Evolutionary conservation across 2,888 invertebrate genomes (phyloP), one percentile per base, ranked within the genome.

Genomic region (Ceraclea dissimilis): DNA sequence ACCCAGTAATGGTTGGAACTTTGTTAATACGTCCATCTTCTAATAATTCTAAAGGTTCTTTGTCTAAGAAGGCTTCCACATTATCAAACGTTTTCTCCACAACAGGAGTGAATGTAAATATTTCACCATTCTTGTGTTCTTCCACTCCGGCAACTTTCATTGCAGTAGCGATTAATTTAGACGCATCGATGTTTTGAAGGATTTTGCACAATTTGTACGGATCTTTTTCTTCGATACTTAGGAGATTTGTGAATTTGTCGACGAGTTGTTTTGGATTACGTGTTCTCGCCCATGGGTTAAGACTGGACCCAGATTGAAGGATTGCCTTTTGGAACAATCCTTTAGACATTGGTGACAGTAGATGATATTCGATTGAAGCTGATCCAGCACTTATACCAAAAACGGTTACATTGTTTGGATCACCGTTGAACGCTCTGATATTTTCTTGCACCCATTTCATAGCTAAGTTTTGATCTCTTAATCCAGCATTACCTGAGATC

Each of bases 1-100:
- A 66, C 0, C 82, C 82, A 61, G 79, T 70, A 2, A 82, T 71
- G 0, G 74, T 66, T 1, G 82, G 80, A 2, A 79, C 76, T 0
- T 73, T 69, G 20, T 75, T 67, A 33, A 72, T 71, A 34, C 67
- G 66, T 11, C 70, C 70, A 52, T 65, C 64, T 56, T 69, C 69
- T 10, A 80, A 54, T 6, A 78, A 68, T 47, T 78, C 62, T 64
- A 82, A 49, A 66, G 85, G 65, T 63, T 70, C 52, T 74, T 74
- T 0, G 65, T 67, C 16, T 75, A 62, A 57, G 75, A 77, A 2
- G 73, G 68, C 53, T 75, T 73, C 63, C 71, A 76, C 1, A 68
- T 70, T 0, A 71, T 70, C 26, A 71, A 75, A 17, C 1, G 43
- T 49, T 33, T 61, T 61, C 22, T 58, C 58, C 2, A 73, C 69